phyloP scores from a whole-genome alignment of 2,888 invertebrate genomes.

The Xestia xanthographa region DNA sequence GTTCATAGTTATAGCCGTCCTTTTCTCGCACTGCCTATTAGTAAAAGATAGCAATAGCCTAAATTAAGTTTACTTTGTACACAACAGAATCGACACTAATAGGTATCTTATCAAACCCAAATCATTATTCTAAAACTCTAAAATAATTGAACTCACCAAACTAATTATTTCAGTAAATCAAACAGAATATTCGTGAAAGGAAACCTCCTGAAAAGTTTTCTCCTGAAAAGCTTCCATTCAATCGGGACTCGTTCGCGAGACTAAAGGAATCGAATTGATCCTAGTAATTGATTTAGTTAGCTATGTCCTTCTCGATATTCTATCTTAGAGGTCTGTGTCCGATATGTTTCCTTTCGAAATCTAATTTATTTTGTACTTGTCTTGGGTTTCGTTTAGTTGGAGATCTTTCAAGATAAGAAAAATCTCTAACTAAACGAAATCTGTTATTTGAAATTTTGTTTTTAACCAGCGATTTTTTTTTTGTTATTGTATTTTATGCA shows the following conservation, averaged over 20 bases:
- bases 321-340: conserved; percentile 41
- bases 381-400: conserved; percentile 13
- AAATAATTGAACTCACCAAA: conserved; percentile 14
- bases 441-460: too few relatives aligned
- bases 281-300: conserved; percentile 67
- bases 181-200: conserved; percentile 36
- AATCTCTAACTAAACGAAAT: too few relatives aligned
- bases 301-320: conserved; percentile 57
- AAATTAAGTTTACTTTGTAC: too few relatives aligned
- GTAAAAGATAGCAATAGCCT: too few relatives aligned
- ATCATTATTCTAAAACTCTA: not conserved
- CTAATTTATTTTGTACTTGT: conserved; percentile 49
- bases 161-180: conserved; percentile 31
- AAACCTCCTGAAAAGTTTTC: conserved; percentile 48
- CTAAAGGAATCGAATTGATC: conserved; percentile 66
- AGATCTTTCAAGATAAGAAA: conserved; percentile 13
- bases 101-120: not conserved
- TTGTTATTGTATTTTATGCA: not conserved
- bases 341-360: conserved; percentile 56
- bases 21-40: too few relatives aligned
- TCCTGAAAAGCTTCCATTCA: conserved; percentile 55
- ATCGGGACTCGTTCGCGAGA: conserved; percentile 46
- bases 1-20: too few relatives aligned
- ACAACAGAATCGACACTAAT: too few relatives aligned
- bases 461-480: too few relatives aligned